Evolutionary conservation across 2,888 invertebrate species (phyloP).

Genomic region (Barypeithes pellucidus): DNA sequence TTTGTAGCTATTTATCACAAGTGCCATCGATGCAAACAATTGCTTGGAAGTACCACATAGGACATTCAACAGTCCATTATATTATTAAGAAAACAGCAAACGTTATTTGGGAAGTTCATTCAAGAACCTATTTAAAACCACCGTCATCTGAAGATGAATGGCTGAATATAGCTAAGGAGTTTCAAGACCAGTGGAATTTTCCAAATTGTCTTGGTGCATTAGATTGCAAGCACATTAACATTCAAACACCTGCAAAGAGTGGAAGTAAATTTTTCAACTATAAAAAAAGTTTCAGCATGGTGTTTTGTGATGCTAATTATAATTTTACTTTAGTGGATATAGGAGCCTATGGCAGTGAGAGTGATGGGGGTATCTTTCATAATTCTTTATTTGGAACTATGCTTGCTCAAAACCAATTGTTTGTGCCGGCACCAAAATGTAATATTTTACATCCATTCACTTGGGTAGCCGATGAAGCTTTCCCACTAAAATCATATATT

Average conservation of each 20-base stretch:
- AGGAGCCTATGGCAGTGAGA: constrained; percentile 26
- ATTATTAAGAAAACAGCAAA: constrained; percentile 26
- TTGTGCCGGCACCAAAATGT: constrained; percentile 39
- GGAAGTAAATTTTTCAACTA: constrained; percentile 18
- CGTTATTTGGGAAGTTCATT: constrained; percentile 27
- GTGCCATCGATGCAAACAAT: constrained; percentile 18
- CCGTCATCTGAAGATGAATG: constrained; percentile 21
- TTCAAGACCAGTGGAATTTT: not conserved
- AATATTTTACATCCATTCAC: constrained; percentile 46
- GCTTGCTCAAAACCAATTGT: constrained; percentile 44
- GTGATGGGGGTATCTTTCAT: constrained; percentile 30
- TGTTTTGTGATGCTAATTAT: constrained; percentile 33
- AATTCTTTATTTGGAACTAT: constrained; percentile 49
- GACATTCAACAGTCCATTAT: constrained; percentile 32
- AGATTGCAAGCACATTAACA: too few species aligned
- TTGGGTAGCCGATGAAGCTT: constrained; percentile 25
- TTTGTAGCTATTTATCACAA: too few species aligned
- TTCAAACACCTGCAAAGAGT: constrained; percentile 1
- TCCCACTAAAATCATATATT: constrained; percentile 56
- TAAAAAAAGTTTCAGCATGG: not conserved
- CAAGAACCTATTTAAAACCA: constrained; percentile 36
- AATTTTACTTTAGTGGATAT: constrained; percentile 36
- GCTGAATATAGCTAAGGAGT: constrained; percentile 1
- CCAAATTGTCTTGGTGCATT: not conserved
- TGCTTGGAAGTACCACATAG: constrained; percentile 30